Percentiles rank a stretch among this genome's conserved stretches.
These are phyloP conservation scores for Phaenicophaeus curvirostris DNA, from an alignment of 2,797 vertebrate genomes.

Conservation along the genomic window DNA sequence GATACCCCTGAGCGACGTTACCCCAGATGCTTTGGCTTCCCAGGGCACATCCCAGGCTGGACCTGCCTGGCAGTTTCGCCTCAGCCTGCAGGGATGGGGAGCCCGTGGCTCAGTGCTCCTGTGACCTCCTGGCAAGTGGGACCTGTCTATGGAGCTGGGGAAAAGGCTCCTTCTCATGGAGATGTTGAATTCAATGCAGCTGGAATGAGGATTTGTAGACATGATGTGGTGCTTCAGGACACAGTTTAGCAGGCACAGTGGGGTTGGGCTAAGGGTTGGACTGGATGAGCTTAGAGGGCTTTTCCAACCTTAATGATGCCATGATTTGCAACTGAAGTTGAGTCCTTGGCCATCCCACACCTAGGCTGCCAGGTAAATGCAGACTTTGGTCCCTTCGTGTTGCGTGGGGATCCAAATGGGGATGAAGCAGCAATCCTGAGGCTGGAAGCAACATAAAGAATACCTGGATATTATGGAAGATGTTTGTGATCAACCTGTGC, in stretches of 20 bases:
- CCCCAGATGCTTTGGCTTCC: not conserved
- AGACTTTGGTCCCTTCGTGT: not conserved
- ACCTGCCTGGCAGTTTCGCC: not conserved
- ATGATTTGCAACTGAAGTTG: rapidly evolving
- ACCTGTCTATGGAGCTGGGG: rapidly evolving
- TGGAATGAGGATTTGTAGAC: not conserved
- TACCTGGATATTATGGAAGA: not conserved
- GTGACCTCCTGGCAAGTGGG: not conserved
- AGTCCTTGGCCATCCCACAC: rapidly evolving
- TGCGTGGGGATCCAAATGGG: rapidly evolving
- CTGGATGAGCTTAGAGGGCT: too few species aligned
- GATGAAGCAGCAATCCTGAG: not conserved
- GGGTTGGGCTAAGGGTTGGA: too few species aligned
- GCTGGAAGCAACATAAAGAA: not conserved
- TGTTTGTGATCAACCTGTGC: slow-evolving; percentile 9
- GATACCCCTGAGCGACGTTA: not conserved
- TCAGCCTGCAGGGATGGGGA: not conserved
- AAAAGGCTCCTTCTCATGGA: not conserved
- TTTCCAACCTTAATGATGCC: too few species aligned
- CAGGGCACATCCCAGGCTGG: not conserved
- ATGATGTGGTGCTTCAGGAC: too few species aligned
- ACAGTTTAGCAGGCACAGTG: too few species aligned
- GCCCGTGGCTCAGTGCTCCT: not conserved
- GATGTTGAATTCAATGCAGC: not conserved
- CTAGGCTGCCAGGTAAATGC: not conserved